Evolutionary conservation across 2,888 invertebrate genomes (phyloP).

Genomic region (Ptilodon capucinus): DNA sequence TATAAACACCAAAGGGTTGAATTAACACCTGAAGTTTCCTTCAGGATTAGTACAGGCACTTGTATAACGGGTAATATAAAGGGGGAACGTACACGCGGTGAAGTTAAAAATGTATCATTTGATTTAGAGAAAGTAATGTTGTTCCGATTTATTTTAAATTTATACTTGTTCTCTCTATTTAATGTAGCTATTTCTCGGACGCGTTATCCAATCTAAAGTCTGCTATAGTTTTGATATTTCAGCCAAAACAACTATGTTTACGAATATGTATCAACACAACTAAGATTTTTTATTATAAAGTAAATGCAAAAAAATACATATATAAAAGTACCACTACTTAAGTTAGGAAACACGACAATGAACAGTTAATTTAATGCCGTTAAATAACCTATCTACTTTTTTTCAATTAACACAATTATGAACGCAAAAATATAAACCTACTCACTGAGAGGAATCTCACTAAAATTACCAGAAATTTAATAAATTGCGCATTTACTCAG

Average conservation of each 20-base stretch:
- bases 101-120: constrained; percentile 20
- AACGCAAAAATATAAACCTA: neutral
- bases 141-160: neutral
- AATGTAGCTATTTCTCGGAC: neutral
- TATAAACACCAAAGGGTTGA: constrained; percentile 24
- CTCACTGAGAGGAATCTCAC: neutral
- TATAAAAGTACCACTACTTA: too few species aligned
- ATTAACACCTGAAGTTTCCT: constrained; percentile 29
- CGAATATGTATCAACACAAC: too few species aligned
- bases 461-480: neutral
- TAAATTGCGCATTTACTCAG: neutral
- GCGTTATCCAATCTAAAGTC: too few species aligned
- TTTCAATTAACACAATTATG: too few species aligned
- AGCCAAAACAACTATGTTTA: too few species aligned
- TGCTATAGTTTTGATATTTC: too few species aligned
- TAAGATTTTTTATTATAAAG: too few species aligned
- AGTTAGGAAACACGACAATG: too few species aligned
- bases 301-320: too few species aligned
- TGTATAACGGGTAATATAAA: constrained; percentile 25
- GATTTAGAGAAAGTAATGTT: neutral
- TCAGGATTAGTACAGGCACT: constrained; percentile 30
- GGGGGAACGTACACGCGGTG: constrained; percentile 23
- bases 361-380: too few species aligned
- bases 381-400: too few species aligned
- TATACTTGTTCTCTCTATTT: neutral